Base-by-base conservation (phyloP, 2,888 invertebrate species). In the Lottia gigantea region DNA sequence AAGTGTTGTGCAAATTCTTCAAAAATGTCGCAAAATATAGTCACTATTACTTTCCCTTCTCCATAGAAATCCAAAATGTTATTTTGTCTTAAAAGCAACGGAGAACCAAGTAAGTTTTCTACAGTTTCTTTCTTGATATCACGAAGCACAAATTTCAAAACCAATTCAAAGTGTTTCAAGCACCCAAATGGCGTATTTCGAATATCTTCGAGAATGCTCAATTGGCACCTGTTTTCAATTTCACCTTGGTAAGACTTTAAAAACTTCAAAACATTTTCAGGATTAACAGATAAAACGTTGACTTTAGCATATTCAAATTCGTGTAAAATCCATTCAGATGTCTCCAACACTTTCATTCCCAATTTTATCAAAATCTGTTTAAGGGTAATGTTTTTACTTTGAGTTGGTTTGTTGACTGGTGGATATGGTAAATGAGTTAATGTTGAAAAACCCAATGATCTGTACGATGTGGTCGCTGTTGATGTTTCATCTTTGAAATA, bases 341-440 rank as follows among this genome's bases (percentile, higher is more conserved):
- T 26, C 26, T 70, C 63, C 16, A 74, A 31, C 23, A 74, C 55
- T 46, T 71, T 74, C 74, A 74, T 74, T 66, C 66, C 66, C 11
- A 74, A 8, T 46, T 64, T 55, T 63, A 64, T 65, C 40, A 74
- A 49, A 25, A 74, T 40, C 12, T 31, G 15, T 31, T 26, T 19
- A n/a, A 67, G 19, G n/a, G 15, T n/a, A 64, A 47, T 61, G 49
- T 12, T n/a, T 66, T 62, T 63, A 31, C 19, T 31, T 16, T 15
- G 23, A 15, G 19, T 14, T 8, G 14, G 46, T 40, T 26, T 64
- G 16, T 63, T 1, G 3, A n/a, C 23, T 40, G 26, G 25, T 16
- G 25, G 16, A n/a, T 47, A 3, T 7, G 40, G 15, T n/a, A 26
- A 16, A 62, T 31, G 31, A 40, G 15, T 23, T 46, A 47, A n/a